Evolutionary conservation across 2,797 vertebrate genomes (phyloP).

Genomic region (Malacoctenus gilli): DNA sequence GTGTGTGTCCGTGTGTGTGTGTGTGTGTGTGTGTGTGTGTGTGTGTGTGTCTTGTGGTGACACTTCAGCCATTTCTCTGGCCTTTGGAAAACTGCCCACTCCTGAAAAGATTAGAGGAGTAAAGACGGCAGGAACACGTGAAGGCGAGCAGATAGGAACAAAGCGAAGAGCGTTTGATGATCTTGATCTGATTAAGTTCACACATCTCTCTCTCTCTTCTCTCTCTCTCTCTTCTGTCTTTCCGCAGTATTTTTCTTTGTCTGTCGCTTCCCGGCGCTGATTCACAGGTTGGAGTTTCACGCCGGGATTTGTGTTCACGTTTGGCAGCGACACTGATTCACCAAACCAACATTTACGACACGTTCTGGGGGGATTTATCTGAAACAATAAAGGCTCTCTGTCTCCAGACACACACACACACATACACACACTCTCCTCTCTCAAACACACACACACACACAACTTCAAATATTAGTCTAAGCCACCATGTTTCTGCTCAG

Average conservation of each 20-base stretch:
- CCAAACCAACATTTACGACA: conserved; percentile 53
- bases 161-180: not conserved
- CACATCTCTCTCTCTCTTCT: not conserved
- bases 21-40: too few species aligned
- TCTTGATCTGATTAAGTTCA: not conserved
- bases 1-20: too few species aligned
- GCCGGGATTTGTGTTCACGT: conserved; percentile 35
- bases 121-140: not conserved
- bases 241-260: not conserved
- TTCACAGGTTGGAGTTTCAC: too few species aligned
- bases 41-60: too few species aligned
- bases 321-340: conserved; percentile 35
- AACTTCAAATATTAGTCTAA: conserved; percentile 57
- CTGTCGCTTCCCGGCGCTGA: too few species aligned
- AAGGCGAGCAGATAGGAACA: not conserved
- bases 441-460: not conserved
- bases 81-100: not conserved
- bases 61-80: not conserved
- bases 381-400: conserved; percentile 60
- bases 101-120: not conserved
- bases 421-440: too few species aligned
- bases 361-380: conserved; percentile 42
- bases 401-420: conserved; percentile 14
- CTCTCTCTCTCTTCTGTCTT: not conserved
- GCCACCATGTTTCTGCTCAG: conserved; percentile 39